Conservation (phyloP, 1,140 invertebrate genomes). For the Neodiprion pinetum region DNA sequence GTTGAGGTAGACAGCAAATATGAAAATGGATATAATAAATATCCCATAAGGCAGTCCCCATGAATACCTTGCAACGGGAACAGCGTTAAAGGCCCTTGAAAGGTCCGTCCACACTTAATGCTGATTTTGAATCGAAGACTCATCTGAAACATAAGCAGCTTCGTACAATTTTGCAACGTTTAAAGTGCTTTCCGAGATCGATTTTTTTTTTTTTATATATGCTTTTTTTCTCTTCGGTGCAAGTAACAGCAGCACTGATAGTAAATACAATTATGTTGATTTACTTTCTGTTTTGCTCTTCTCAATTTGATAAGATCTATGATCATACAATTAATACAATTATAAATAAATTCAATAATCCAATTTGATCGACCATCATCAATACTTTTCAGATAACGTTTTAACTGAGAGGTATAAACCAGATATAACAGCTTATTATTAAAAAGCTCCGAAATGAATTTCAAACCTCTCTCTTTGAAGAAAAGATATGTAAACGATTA, state of each 20-base stretch:
- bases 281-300: too few species aligned
- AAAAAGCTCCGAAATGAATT: too few species aligned
- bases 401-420: too few species aligned
- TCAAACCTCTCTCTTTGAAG: too few species aligned
- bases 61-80: constrained; percentile 64
- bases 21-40: constrained; percentile 41
- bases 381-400: too few species aligned
- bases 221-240: not conserved
- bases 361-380: too few species aligned
- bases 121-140: constrained; percentile 55
- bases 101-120: constrained; percentile 56
- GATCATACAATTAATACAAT: too few species aligned
- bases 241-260: not conserved
- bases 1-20: constrained; percentile 19
- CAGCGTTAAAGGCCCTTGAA: constrained; percentile 56
- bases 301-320: too few species aligned
- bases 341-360: too few species aligned
- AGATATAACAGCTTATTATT: too few species aligned
- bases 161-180: constrained; percentile 54
- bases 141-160: constrained; percentile 64
- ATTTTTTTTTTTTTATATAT: not conserved
- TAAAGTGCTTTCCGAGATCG: not conserved
- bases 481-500: too few species aligned
- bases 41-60: constrained; percentile 60
- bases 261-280: not conserved